Conservation (phyloP, 2,113 vertebrate genomes). For the Hippotragus niger region DNA sequence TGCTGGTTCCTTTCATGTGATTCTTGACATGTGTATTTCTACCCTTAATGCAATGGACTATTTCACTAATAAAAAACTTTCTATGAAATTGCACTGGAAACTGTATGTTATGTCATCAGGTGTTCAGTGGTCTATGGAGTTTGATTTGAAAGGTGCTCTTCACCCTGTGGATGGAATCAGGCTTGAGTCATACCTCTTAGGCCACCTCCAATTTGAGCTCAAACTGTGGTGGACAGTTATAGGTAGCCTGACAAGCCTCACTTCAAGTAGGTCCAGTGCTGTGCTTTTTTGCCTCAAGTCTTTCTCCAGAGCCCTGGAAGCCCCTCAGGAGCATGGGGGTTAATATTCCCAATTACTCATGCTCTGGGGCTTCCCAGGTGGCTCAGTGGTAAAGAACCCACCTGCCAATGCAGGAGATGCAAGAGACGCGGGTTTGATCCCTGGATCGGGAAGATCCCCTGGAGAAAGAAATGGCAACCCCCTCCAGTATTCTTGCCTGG, state of each 20-base stretch:
- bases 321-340: not conserved
- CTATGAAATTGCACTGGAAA: slow-evolving; percentile 32
- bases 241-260: not conserved
- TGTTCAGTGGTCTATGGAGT: not conserved
- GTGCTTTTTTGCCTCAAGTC: not conserved
- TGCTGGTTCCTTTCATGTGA: slow-evolving; percentile 31
- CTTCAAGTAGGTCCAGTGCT: not conserved
- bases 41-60: slow-evolving; percentile 39
- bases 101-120: not conserved
- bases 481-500: not conserved
- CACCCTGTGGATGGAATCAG: not conserved
- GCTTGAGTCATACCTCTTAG: not conserved
- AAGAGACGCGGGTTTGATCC: not conserved
- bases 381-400: not conserved
- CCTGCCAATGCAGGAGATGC: not conserved
- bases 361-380: not conserved
- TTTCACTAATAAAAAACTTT: slow-evolving; percentile 73
- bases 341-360: not conserved
- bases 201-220: not conserved
- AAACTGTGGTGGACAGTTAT: not conserved
- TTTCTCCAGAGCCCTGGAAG: not conserved
- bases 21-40: slow-evolving; percentile 49
- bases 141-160: slow-evolving; percentile 9
- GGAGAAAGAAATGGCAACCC: not conserved
- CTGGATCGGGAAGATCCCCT: not conserved